A percentile compares a stretch with the other conserved stretches of the same genome.
Conservation (phyloP, 2,888 invertebrate genomes). For the Caenorhabditis japonica region DNA sequence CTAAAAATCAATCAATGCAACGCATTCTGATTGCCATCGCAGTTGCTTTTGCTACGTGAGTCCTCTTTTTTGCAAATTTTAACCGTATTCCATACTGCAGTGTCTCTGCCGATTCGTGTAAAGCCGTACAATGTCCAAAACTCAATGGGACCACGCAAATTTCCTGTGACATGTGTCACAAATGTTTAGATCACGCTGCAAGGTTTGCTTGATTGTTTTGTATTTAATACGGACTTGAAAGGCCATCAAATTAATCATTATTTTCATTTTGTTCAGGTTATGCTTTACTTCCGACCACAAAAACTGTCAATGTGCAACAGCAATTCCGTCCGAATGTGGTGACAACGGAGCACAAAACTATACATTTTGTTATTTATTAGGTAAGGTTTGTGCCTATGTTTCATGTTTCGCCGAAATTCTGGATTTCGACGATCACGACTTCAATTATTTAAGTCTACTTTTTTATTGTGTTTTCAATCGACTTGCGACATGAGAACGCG, state of each 20-base stretch:
- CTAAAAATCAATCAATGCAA: no score
- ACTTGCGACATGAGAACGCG: no score
- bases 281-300: slow-evolving; percentile 41
- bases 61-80: no score
- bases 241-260: background rate
- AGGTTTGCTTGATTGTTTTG: slow-evolving; percentile 6
- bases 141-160: slow-evolving; percentile 23
- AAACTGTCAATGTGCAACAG: slow-evolving; percentile 40
- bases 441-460: no score
- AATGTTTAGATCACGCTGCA: slow-evolving; percentile 27
- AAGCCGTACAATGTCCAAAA: slow-evolving; percentile 23
- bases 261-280: slow-evolving; percentile 30
- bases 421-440: no score
- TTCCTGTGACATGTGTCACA: slow-evolving; percentile 40
- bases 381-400: slow-evolving; percentile 7
- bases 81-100: no score
- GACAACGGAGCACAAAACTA: slow-evolving; percentile 11
- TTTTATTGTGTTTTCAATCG: no score
- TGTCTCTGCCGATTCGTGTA: slow-evolving; percentile 22
- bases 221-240: background rate
- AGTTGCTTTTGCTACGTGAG: no score
- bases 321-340: slow-evolving; percentile 13
- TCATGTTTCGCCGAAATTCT: no score
- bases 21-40: no score
- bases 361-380: slow-evolving; percentile 44